Conservation (phyloP, 2,797 vertebrate species). For the Smutsia gigantea region DNA sequence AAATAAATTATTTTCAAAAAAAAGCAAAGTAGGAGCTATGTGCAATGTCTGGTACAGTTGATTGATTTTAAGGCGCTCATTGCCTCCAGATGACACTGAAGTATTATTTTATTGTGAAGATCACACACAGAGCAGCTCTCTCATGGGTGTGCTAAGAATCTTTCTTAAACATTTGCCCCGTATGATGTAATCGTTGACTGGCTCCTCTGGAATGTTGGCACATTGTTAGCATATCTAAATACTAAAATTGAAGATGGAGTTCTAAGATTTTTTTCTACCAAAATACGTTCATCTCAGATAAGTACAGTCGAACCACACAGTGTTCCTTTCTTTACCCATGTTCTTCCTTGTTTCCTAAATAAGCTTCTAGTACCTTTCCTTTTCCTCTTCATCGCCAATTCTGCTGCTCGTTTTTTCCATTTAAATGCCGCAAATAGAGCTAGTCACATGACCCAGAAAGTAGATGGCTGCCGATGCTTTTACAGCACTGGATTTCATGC, state of each 20-base stretch:
- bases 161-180: background rate
- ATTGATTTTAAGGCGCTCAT: conserved; percentile 33
- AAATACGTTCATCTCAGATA: background rate
- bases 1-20: no score
- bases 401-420: background rate
- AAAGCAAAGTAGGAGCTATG: background rate
- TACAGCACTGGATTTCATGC: background rate
- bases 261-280: background rate
- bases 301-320: background rate
- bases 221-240: conserved; percentile 2
- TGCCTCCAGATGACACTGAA: conserved; percentile 49
- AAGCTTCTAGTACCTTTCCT: background rate
- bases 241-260: background rate
- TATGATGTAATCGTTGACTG: background rate
- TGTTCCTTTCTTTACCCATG: background rate
- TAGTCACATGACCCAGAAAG: conserved; percentile 26
- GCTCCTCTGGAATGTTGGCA: background rate
- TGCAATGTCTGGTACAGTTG: conserved; percentile 41
- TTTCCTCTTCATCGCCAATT: background rate
- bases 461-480: background rate
- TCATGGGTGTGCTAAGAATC: background rate
- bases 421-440: background rate
- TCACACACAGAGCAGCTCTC: conserved; percentile 33
- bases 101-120: background rate
- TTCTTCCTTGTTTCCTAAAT: background rate